phyloP scores from a whole-genome alignment of 2,888 invertebrate species.

The Orchesellides sinensis region DNA sequence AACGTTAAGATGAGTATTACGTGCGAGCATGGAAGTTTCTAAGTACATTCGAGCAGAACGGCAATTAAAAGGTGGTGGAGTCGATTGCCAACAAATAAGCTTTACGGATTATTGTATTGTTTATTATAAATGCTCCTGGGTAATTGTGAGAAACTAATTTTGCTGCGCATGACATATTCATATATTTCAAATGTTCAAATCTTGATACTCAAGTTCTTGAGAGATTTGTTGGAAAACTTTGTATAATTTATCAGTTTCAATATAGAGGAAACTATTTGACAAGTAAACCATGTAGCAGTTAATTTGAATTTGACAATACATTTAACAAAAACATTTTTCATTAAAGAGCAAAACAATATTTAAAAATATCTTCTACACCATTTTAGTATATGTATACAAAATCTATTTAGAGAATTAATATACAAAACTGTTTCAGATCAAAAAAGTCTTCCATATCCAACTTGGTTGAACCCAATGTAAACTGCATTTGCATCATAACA shows the following conservation, averaged over 20 bases:
- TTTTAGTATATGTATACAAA: no score
- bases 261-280: no score
- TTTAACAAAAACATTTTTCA: no score
- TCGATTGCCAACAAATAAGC: slow-evolving; percentile 37
- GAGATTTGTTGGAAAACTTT: neutral
- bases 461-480: no score
- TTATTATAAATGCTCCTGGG: slow-evolving; percentile 31
- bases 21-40: neutral
- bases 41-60: slow-evolving; percentile 10
- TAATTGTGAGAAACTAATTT: slow-evolving; percentile 56
- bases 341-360: no score
- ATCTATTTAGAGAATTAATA: no score
- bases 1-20: neutral
- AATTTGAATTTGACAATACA: no score
- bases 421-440: no score
- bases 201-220: slow-evolving; percentile 6
- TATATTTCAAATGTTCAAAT: slow-evolving; percentile 37
- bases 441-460: no score
- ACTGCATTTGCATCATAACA: no score
- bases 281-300: no score
- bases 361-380: no score
- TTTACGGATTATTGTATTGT: slow-evolving; percentile 34
- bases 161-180: slow-evolving; percentile 30
- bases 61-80: slow-evolving; percentile 63
- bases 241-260: slow-evolving; percentile 10